Evolutionary conservation across 2,888 invertebrate species (phyloP).

Genomic region (Orthosia incerta): DNA sequence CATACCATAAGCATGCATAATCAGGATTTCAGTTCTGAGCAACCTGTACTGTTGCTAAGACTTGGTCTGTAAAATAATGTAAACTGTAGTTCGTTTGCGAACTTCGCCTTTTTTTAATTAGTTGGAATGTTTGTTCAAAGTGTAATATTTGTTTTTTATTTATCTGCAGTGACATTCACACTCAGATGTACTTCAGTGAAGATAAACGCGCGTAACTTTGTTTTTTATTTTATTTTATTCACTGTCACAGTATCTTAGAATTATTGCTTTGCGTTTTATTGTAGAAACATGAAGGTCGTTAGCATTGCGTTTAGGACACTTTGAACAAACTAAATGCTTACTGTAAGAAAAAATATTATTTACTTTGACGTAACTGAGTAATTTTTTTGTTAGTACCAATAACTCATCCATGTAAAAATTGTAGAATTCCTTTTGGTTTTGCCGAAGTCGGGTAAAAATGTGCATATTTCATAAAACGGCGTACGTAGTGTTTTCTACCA

Average conservation of each 20-base stretch:
- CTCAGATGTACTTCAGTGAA: constrained; percentile 70
- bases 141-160: constrained; percentile 61
- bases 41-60: no score
- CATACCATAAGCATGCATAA: no score
- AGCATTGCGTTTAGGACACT: constrained; percentile 36
- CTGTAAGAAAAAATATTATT: not conserved
- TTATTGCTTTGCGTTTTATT: not conserved
- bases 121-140: constrained; percentile 69
- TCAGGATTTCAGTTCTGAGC: no score
- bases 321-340: constrained; percentile 57
- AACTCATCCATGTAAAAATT: not conserved
- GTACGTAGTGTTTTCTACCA: not conserved
- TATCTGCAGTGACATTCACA: constrained; percentile 77
- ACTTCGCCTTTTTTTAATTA: not conserved
- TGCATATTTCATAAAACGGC: not conserved
- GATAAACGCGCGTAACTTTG: constrained; percentile 70
- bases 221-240: constrained; percentile 19
- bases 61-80: not conserved
- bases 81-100: not conserved
- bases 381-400: not conserved
- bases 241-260: constrained; percentile 23
- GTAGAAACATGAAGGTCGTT: constrained; percentile 23
- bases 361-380: not conserved
- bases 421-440: no score
- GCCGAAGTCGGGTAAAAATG: not conserved